Evolutionary conservation across 2,888 invertebrate species (phyloP), one percentile per base, ranked within the genome.

Genomic region (Argyresthia goedartella): DNA sequence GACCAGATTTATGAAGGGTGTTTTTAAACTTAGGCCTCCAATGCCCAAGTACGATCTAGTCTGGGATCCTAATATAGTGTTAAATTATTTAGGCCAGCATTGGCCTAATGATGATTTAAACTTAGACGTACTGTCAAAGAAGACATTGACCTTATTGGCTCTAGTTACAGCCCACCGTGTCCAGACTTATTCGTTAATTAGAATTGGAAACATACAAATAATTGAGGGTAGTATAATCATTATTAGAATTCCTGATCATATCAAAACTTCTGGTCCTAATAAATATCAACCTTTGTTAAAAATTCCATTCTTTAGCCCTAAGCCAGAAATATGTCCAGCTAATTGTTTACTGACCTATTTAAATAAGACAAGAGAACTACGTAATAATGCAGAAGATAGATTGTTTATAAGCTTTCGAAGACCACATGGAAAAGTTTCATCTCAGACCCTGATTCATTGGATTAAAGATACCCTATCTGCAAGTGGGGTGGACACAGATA

Each of bases 1-100:
- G n/a, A 53, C 53, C 45, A 45, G 55, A 16, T 58, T 58, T 36
- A 34, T 56, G 16, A 54, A 52, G 9, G 58, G 55, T 9, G 42
- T 54, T 11, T 58, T 16, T 53, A 54, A 41, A 41, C 14, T 52
- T 15, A 50, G 50, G 34, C 42, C 54, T 7, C 39, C 52, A 8
- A 8, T 9, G 4, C 55, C 56, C 10, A 55, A 51, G 49, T 58
- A 68, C 53, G 55, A 65, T 36, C 33, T 16, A 8, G 62, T 54
- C 0, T 69, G 69, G 67, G 59, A 71, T 47, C 62, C 65, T 8
- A 8, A 43, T 8, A 45, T 55, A n/a, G 59, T 56, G 15, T 45
- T 55, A 16, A 54, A 54, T 9, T 56, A 55, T 52, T 50, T 59
- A 44, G 50, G 45, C 9, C 52, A 52, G 9, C 42, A 13, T 1